phyloP scores from a whole-genome alignment of 2,888 invertebrate genomes.

The Apodemia mormo region DNA sequence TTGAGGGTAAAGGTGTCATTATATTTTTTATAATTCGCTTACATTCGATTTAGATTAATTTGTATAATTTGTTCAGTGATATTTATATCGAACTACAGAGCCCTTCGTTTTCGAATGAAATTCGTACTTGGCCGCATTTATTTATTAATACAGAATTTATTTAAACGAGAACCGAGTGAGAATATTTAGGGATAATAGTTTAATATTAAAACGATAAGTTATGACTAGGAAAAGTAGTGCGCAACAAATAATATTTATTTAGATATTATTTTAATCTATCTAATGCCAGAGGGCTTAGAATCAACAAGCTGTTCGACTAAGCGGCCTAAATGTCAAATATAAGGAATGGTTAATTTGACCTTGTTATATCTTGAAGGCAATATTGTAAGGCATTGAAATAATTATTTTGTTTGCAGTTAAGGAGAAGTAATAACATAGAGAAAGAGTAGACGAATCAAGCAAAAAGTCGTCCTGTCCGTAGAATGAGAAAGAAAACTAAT shows the following conservation, averaged over 20 bases:
- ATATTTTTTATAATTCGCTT: too few relatives aligned
- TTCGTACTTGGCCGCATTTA: too few relatives aligned
- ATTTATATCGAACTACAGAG: too few relatives aligned
- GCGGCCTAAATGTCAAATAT: slow-evolving; percentile 5
- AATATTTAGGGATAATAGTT: slow-evolving; percentile 70
- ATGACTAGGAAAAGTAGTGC: slow-evolving; percentile 63
- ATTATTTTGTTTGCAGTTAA: neutral
- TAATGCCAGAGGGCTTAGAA: slow-evolving; percentile 29
- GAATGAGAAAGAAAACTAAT: too few relatives aligned
- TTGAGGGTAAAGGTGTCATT: too few relatives aligned
- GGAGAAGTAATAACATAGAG: neutral
- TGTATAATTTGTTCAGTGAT: too few relatives aligned
- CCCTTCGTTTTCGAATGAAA: too few relatives aligned
- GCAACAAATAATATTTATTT: slow-evolving; percentile 59
- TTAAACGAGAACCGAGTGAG: slow-evolving; percentile 61
- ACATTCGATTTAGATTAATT: too few relatives aligned
- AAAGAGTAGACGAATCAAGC: neutral
- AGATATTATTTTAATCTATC: slow-evolving; percentile 50
- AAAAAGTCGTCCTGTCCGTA: too few relatives aligned
- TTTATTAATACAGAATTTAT: slow-evolving; percentile 74
- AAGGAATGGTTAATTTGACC: neutral
- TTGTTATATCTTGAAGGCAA: neutral
- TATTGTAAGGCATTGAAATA: slow-evolving; percentile 1
- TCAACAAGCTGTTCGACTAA: slow-evolving; percentile 31
- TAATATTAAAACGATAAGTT: slow-evolving; percentile 73